Percentiles rank a stretch among this genome's conserved stretches.
phyloP scores from a whole-genome alignment of 2,113 vertebrate species.

The Microcebus tavaratra region DNA sequence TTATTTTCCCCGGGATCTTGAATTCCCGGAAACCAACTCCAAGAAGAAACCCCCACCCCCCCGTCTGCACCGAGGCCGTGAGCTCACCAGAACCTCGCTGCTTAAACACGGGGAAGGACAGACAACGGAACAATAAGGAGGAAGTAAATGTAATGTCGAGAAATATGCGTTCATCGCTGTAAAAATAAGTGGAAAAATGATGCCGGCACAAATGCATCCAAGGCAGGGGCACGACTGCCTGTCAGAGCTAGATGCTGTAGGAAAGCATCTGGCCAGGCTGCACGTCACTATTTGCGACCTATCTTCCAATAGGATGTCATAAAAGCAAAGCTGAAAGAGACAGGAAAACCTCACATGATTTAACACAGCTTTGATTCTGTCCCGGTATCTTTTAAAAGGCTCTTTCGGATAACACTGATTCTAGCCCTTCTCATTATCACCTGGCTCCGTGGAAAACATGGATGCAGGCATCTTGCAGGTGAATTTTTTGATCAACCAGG shows the following conservation, averaged over 20 bases:
- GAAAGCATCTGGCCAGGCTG: neutral
- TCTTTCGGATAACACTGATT: neutral
- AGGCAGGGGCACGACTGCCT: too few relatives aligned
- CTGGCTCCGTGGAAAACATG: neutral
- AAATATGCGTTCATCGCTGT: neutral
- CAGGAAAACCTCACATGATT: neutral
- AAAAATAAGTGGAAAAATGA: neutral
- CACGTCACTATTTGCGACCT: neutral
- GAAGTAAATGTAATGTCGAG: neutral
- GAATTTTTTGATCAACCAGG: neutral
- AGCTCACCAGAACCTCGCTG: neutral
- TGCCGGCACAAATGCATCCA: rapidly evolving
- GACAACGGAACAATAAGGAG: neutral
- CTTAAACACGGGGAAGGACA: neutral
- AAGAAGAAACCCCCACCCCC: neutral
- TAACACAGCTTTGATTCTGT: neutral
- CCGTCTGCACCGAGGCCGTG: neutral
- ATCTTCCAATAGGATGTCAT: neutral
- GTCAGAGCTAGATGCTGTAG: neutral
- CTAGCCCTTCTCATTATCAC: neutral
- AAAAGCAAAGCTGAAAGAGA: neutral
- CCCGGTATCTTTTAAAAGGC: neutral
- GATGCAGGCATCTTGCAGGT: neutral
- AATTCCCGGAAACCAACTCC: neutral
- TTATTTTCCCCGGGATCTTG: neutral